Evolutionary conservation across 2,113 vertebrate genomes (phyloP).

Genomic region (Rhinoptilus africanus): DNA sequence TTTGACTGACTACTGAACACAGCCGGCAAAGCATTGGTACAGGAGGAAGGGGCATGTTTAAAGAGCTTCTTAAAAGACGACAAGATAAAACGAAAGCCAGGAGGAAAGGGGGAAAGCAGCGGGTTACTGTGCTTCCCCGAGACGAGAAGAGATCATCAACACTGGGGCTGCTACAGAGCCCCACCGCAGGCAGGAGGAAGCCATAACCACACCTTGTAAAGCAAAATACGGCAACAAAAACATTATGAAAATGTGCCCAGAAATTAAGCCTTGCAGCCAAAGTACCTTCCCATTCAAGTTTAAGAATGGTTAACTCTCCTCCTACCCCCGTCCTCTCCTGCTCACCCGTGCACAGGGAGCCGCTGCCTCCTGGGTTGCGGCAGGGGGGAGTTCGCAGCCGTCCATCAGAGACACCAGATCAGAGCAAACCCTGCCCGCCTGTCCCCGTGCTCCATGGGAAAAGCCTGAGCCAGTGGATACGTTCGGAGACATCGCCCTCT

Average conservation of each 20-base stretch:
- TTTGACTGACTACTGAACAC: not conserved
- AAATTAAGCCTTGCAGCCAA: not conserved
- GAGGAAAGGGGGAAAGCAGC: not conserved
- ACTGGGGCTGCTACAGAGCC: not conserved
- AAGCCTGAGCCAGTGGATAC: not conserved
- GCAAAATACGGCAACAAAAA: not conserved
- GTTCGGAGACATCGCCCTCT: not conserved
- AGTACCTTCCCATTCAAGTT: not conserved
- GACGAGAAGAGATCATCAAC: not conserved
- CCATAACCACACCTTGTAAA: not conserved
- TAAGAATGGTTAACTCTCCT: not conserved
- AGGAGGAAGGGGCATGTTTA: not conserved
- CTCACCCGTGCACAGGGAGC: not conserved
- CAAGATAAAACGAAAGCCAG: not conserved
- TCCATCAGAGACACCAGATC: not conserved
- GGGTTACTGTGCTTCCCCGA: not conserved
- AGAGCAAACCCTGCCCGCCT: not conserved
- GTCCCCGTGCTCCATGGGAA: rapidly evolving
- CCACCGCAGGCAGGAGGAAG: not conserved
- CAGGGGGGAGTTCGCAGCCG: not conserved
- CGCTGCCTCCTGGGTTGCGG: too few relatives aligned
- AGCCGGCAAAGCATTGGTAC: not conserved
- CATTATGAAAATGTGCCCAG: not conserved
- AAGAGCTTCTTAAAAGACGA: not conserved
- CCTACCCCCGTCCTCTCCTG: not conserved